Conservation (phyloP, 2,888 invertebrate species). For the Carcina quercana region DNA sequence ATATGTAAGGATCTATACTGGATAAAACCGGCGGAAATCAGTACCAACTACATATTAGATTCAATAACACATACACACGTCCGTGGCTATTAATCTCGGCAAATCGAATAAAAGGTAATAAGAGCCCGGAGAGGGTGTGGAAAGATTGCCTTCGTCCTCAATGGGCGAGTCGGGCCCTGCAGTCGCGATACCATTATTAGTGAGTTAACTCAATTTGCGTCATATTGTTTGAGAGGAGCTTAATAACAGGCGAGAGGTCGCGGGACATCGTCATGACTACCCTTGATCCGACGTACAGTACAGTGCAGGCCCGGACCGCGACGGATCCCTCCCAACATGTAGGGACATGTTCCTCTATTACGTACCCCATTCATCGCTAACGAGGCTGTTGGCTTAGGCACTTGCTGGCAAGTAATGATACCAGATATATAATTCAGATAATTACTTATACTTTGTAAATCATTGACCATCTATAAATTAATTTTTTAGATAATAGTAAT, state of each 20-base stretch:
- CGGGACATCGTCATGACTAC: constrained; percentile 57
- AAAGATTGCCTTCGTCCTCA: constrained; percentile 57
- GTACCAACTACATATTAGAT: too few species aligned
- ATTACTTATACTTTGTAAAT: too few species aligned
- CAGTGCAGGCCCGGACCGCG: too few species aligned
- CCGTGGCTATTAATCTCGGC: constrained; percentile 58
- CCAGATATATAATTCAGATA: too few species aligned
- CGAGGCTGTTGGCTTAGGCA: constrained; percentile 8
- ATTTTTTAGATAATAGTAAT: too few species aligned
- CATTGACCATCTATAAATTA: too few species aligned
- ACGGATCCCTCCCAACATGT: constrained; percentile 18
- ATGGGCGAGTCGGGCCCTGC: constrained; percentile 50
- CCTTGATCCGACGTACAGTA: constrained; percentile 47
- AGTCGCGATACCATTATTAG: constrained; percentile 68
- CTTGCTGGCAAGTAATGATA: too few species aligned
- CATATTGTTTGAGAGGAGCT: constrained; percentile 71
- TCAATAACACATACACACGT: constrained; percentile 36
- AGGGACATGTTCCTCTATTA: constrained; percentile 18
- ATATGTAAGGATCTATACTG: too few species aligned
- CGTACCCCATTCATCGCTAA: constrained; percentile 12
- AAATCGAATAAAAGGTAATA: constrained; percentile 65
- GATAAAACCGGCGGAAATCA: too few species aligned
- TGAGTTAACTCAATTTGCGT: constrained; percentile 73
- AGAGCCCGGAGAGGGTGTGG: constrained; percentile 41
- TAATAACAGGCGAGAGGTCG: constrained; percentile 68